These are phyloP conservation scores for Babyrousa celebensis DNA, from an alignment of 2,797 vertebrate species.

Conservation along the genomic window DNA sequence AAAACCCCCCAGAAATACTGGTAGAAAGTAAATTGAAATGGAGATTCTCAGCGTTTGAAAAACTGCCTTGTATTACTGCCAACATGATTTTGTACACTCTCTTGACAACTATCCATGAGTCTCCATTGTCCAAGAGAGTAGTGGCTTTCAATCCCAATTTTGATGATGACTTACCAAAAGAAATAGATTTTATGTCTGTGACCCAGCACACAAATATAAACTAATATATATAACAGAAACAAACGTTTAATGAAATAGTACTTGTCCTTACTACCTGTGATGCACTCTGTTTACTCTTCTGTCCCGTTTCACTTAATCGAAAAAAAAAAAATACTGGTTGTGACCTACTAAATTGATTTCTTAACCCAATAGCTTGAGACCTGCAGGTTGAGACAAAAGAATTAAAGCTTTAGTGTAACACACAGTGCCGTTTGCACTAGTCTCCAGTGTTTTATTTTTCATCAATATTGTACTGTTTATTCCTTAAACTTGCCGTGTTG, in stretches of 20 bases:
- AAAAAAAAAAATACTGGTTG: neutral
- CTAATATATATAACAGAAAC: neutral
- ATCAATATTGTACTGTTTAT: neutral
- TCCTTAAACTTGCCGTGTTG: neutral
- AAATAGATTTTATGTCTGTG: conserved; percentile 17
- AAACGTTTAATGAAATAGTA: neutral
- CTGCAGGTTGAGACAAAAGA: neutral
- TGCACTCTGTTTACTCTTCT: neutral
- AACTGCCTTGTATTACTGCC: conserved; percentile 31
- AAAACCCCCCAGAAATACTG: neutral
- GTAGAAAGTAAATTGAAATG: neutral
- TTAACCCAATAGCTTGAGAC: neutral
- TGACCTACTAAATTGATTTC: conserved; percentile 42
- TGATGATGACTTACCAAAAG: neutral
- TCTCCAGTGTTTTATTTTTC: conserved; percentile 6
- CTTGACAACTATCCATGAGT: conserved; percentile 39
- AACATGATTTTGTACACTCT: neutral
- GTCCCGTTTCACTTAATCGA: neutral
- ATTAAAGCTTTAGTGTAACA: neutral
- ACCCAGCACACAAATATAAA: neutral
- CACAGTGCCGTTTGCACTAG: neutral
- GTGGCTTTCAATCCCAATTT: conserved; percentile 44
- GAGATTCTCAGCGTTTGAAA: neutral
- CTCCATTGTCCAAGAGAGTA: neutral
- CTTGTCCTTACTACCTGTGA: neutral